Evolutionary conservation across 2,888 invertebrate species (phyloP).

Genomic region (Oxytorus armatus): DNA sequence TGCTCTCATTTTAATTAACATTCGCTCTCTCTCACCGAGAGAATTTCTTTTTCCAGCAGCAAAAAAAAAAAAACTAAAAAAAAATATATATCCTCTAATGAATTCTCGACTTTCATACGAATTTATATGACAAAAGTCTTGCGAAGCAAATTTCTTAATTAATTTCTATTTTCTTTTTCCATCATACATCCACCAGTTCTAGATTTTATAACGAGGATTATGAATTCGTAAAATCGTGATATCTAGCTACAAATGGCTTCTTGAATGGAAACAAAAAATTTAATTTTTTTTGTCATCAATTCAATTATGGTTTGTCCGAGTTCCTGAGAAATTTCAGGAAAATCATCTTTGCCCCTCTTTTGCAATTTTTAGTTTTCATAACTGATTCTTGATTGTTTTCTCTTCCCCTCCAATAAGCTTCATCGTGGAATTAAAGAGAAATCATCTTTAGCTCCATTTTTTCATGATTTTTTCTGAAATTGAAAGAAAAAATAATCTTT

Average conservation of each 20-base stretch:
- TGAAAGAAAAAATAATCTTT: too few relatives aligned
- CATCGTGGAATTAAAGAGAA: too few relatives aligned
- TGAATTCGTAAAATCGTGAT: too few relatives aligned
- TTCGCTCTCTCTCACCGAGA: constrained; percentile 19
- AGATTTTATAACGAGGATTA: too few relatives aligned
- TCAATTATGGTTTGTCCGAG: too few relatives aligned
- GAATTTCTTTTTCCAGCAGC: background rate
- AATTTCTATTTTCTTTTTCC: background rate
- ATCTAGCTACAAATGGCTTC: too few relatives aligned
- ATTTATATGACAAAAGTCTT: background rate
- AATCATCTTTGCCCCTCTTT: background rate
- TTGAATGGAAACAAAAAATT: too few relatives aligned
- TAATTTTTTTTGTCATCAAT: too few relatives aligned
- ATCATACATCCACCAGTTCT: too few relatives aligned
- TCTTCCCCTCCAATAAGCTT: too few relatives aligned
- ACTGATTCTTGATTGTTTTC: too few relatives aligned
- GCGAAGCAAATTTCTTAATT: background rate
- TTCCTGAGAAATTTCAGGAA: background rate
- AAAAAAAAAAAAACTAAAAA: constrained; percentile 16
- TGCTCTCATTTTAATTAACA: constrained; percentile 52
- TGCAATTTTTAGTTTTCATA: background rate
- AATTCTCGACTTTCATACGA: constrained; percentile 3
- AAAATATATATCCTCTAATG: background rate
- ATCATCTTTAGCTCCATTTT: too few relatives aligned
- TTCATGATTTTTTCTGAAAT: background rate